These are phyloP conservation scores for Dromiciops gliroides DNA, from an alignment of 2,113 vertebrate genomes.

Conservation along the genomic window DNA sequence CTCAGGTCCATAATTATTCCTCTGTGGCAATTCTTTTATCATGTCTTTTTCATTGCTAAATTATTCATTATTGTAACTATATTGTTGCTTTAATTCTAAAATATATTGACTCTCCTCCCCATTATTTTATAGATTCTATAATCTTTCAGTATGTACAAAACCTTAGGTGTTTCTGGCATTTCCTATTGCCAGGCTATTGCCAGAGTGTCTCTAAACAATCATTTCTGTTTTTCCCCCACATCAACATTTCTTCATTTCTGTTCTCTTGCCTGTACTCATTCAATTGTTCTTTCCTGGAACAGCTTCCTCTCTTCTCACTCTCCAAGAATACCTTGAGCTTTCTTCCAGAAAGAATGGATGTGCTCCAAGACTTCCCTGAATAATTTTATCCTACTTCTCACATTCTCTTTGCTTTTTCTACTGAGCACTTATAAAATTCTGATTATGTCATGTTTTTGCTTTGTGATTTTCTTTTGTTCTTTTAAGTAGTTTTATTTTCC, in stretches of 20 bases:
- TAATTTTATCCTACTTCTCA: not conserved
- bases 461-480: not conserved
- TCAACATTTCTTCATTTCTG: not conserved
- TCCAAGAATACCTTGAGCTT: not conserved
- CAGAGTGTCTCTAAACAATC: not conserved
- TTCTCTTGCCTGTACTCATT: not conserved
- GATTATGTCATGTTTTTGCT: not conserved
- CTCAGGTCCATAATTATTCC: constrained; percentile 24
- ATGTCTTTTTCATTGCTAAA: not conserved
- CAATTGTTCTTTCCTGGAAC: not conserved
- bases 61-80: constrained; percentile 59
- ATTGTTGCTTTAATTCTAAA: constrained; percentile 47
- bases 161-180: constrained; percentile 13
- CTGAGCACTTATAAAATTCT: not conserved
- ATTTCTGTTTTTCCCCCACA: not conserved
- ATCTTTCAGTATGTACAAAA: constrained; percentile 20
- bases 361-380: not conserved
- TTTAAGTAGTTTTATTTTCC: not conserved
- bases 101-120: not conserved
- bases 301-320: not conserved
- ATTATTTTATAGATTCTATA: constrained; percentile 21
- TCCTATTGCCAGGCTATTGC: not conserved
- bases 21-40: constrained; percentile 38
- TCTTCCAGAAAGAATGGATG: not conserved
- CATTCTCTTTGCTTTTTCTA: not conserved